phyloP scores from a whole-genome alignment of 2,888 invertebrate genomes.

The Cyclophora albipunctata region DNA sequence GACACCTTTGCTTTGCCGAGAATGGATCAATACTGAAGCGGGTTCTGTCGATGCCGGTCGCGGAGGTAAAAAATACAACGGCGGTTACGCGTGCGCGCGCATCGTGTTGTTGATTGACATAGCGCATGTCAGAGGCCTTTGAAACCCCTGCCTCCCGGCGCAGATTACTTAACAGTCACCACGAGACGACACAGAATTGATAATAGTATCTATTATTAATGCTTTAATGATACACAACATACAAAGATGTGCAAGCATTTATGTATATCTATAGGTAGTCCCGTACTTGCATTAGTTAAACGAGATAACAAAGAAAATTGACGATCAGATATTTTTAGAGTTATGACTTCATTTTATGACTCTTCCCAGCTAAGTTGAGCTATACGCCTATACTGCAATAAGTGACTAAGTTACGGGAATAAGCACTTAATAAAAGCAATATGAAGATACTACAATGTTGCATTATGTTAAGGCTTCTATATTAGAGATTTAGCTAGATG shows the following conservation, averaged over 20 bases:
- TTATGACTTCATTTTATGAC: neutral
- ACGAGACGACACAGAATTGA: too few species aligned
- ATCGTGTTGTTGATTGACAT: conserved; percentile 61
- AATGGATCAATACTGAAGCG: conserved; percentile 65
- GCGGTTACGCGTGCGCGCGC: conserved; percentile 62
- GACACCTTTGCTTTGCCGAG: conserved; percentile 54
- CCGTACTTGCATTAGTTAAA: conserved; percentile 1
- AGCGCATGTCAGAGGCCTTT: conserved; percentile 39
- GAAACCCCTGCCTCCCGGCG: conserved; percentile 24
- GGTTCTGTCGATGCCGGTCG: conserved; percentile 41
- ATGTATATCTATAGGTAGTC: conserved; percentile 2
- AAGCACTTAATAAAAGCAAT: too few species aligned
- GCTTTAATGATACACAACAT: too few species aligned
- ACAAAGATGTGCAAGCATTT: neutral
- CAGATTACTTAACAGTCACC: too few species aligned
- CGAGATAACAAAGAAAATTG: conserved; percentile 1
- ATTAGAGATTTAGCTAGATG: too few species aligned
- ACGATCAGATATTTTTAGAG: too few species aligned
- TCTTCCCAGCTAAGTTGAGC: neutral
- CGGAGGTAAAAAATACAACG: conserved; percentile 53
- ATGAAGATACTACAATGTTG: too few species aligned
- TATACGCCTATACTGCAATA: too few species aligned
- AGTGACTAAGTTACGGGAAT: too few species aligned
- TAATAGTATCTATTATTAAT: too few species aligned
- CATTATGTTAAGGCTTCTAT: too few species aligned